Base-by-base conservation (phyloP, 2,888 invertebrate species). In the Cremastinae sp. region DNA sequence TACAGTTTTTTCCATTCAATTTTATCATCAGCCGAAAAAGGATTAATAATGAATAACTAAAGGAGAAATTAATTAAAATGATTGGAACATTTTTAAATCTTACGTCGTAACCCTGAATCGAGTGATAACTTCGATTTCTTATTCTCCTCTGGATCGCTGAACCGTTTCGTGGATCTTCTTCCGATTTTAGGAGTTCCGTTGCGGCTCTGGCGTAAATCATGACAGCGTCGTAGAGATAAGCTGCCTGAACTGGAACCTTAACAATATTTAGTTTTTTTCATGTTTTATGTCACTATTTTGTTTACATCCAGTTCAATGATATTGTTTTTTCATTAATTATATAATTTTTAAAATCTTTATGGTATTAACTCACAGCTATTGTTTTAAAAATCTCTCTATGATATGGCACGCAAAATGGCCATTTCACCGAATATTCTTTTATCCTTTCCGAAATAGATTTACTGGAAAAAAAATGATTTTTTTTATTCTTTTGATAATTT, bases 141-240 rank as follows among this genome's bases (percentile, higher is more conserved):
- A 97, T 94, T n/a, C 93, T 92, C 73, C 92, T 91, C 89, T 96
- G 93, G 62, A 97, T 93, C 0, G 93, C 93, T 0, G 93, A 93
- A 3, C 97, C 97, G 86, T 97, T 94, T 51, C 93, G 92, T 0
- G 94, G 93, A 75, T 94, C 93, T 7, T 93, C 92, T 0, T 94
- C 94, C 12, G 92, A 91, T 18, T 91, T 87, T 79, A 97, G 91
- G 0, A 94, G 92, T 64, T 95, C 94, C 0, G 95, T 94, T 12
- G 96, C 92, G 0, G 97, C 97, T 9, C 93, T 91, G 0, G 97
- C 97, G 91, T 97, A 97, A 66, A 97, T 93, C 87, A 94, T 93
- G 1, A 98, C 96, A 0, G 96, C 96, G 84, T 97, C 97, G 89
- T 96, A 97, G 0, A 96, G 91, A 87, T 96, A 95, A 0, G 95